Conservation (phyloP, 1,140 invertebrate species). For the Solen grandis region DNA sequence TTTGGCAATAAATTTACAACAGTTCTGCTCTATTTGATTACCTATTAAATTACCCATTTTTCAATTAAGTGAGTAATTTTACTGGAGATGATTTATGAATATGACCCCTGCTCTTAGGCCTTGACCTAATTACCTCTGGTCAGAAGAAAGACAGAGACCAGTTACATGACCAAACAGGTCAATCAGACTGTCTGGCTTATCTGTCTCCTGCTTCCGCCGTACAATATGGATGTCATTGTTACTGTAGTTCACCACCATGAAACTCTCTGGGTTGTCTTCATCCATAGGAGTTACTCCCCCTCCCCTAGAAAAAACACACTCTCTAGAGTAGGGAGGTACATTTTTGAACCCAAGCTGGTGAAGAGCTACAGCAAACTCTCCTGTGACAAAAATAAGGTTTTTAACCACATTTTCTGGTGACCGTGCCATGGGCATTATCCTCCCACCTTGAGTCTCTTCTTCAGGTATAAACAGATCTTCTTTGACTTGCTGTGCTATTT, state of each 20-base stretch:
- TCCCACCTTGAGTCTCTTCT: neutral
- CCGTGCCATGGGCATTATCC: neutral
- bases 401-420: constrained; percentile 9
- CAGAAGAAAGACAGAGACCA: constrained; percentile 67
- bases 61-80: too few relatives aligned
- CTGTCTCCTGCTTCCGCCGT: constrained; percentile 53
- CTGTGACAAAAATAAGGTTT: constrained; percentile 69
- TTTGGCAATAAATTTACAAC: too few relatives aligned
- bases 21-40: too few relatives aligned
- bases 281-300: constrained; percentile 39
- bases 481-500: neutral
- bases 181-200: constrained; percentile 67
- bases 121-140: constrained; percentile 70
- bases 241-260: constrained; percentile 71
- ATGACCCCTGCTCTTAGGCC: too few relatives aligned
- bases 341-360: constrained; percentile 71
- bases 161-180: constrained; percentile 73
- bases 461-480: neutral
- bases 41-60: too few relatives aligned
- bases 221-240: constrained; percentile 68
- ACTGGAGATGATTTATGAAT: too few relatives aligned
- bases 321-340: constrained; percentile 45
- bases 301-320: constrained; percentile 25
- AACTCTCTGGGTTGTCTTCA: constrained; percentile 44
- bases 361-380: constrained; percentile 72